phyloP scores from a whole-genome alignment of 2,888 invertebrate genomes.

The Calephelis perditalis region DNA sequence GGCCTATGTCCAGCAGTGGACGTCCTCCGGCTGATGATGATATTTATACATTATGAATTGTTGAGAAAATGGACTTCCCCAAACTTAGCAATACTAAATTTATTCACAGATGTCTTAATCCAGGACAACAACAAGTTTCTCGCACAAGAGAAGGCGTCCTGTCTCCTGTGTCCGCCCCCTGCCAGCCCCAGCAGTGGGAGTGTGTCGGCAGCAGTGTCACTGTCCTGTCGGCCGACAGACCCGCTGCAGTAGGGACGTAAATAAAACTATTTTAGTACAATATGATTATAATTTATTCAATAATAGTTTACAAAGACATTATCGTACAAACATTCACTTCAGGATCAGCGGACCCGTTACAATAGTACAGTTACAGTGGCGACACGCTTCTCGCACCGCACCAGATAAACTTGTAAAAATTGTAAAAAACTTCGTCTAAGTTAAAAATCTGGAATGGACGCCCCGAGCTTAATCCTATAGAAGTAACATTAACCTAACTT shows the following conservation, averaged over 20 bases:
- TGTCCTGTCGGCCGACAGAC: no score
- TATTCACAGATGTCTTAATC: no score
- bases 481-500: conserved; percentile 62
- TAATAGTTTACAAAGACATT: conserved; percentile 77
- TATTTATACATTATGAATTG: no score
- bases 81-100: no score
- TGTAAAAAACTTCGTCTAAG: conserved; percentile 35
- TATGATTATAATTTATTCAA: conserved; percentile 77
- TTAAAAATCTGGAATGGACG: conserved; percentile 58
- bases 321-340: conserved; percentile 68
- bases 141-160: no score
- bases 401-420: conserved; percentile 33
- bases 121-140: no score
- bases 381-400: conserved; percentile 12
- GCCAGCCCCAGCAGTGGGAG: no score
- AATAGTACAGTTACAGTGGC: not conserved
- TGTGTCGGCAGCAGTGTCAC: no score
- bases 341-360: conserved; percentile 43
- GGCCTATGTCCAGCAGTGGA: no score
- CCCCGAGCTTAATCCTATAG: conserved; percentile 42
- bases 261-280: conserved; percentile 60
- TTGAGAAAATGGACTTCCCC: no score
- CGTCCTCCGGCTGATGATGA: no score
- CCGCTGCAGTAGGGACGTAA: conserved; percentile 2
- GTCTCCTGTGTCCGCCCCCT: no score